Base-by-base conservation (phyloP, 2,113 vertebrate species). In the Prunella himalayana region DNA sequence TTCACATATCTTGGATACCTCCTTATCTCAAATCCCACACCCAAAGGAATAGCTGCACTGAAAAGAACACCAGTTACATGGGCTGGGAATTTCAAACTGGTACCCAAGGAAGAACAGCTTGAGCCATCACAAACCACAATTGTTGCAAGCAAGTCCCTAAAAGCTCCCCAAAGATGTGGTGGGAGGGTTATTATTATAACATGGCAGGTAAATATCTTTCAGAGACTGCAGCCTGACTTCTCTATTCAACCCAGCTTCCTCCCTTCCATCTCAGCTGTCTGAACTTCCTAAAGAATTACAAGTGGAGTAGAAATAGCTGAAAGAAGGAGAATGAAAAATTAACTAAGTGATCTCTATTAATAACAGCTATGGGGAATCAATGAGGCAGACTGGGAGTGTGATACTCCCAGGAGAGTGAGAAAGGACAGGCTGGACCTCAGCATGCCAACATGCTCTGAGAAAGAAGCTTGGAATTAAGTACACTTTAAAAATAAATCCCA, bases 401-500 rank as follows among this genome's bases (percentile, higher is more conserved):
- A 54, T 10, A 82, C 9, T 69, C 41, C 20, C 22, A 44, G 35
- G 20, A 82, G 49, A 94, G 10, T 10, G 7, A 88, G 69, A 88
- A 88, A 75, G 66, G 59, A 70, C 42, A 95, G 75, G 9, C 54
- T 39, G 9, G 63, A 78, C 30, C 79, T 84, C 68, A 53, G 63
- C 42, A 73, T 59, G 84, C 70, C 91, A 94, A 35, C 19, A 66
- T 21, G 31, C 72, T 86, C 59, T 60, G 64, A 90, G 79, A 97
- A 94, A 82, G 83, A 95, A 83, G 49, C 20, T 51, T 73, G 49
- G 79, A 93, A 88, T 60, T 68, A 86, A 92, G 42, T 17, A 44
- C n/a, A 56, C 47, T 95, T 92, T 27, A 93, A 95, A 95, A 96
- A 96, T 88, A 94, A 94, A 84, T 21, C 7, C 35, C 10, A 37